Base-by-base conservation (phyloP, 2,113 vertebrate species). In the Falco punctatus region DNA sequence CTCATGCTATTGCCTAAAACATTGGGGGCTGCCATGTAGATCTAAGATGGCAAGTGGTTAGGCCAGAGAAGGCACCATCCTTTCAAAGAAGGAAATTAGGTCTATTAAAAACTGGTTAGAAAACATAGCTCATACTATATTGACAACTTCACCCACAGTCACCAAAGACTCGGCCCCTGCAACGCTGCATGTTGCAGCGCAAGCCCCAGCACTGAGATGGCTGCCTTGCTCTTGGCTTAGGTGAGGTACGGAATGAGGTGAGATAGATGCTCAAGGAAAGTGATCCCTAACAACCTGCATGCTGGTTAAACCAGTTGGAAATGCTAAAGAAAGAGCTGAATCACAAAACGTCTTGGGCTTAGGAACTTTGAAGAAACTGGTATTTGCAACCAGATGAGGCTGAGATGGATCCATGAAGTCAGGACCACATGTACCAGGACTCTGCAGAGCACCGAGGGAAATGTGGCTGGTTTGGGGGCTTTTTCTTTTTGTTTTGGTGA, bases 191-290 rank as follows among this genome's bases (percentile, higher is more conserved):
- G 18, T 35, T 40, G 38, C 38, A 46, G 35, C 10, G 4, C 6
- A 26, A 30, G 49, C 18, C 44, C 17, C 48, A 30, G 27, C 1
- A n/a, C 62, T 7, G 6, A 33, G 21, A 66, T 3, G 27, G 21
- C 49, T 48, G 22, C 23, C 42, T 35, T 18, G 15, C 42, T 67
- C 33, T 54, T 1, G 6, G 57, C 52, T 77, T 7, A 8, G 3
- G 52, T n/a, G 33, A 80, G 12, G 18, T 11, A 58, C 0, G 0
- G 74, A 86, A 52, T 5, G 35, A 86, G 30, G n/a, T 3, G 8
- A 93, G 13, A 32, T 6, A 38, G n/a, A 54, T 55, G 73, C 24
- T 40, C 46, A 49, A 69, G 58, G 19, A 84, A 38, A 38, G 10
- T 1, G 15, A 40, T 27, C 32, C 44, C 19, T 26, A 33, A 33